Evolutionary conservation across 2,113 vertebrate species (phyloP).

Genomic region (Mesoclemmys tuberculata): DNA sequence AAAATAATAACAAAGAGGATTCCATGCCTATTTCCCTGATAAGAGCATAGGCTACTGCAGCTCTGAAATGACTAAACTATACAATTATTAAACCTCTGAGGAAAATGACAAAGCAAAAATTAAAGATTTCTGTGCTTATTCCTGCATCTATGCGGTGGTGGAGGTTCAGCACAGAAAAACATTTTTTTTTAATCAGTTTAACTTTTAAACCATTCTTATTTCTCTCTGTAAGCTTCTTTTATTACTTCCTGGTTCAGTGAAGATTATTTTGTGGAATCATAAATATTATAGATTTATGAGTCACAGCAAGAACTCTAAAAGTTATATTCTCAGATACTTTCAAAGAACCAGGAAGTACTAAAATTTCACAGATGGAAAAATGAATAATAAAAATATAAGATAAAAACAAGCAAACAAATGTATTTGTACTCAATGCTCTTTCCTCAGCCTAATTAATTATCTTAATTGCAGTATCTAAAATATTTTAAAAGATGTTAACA

Average conservation of each 20-base stretch:
- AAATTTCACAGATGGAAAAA: slow-evolving; percentile 65
- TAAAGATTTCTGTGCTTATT: background rate
- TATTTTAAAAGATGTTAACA: background rate
- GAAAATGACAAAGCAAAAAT: background rate
- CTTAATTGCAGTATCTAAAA: background rate
- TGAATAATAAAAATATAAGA: slow-evolving; percentile 56
- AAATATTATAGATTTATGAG: slow-evolving; percentile 71
- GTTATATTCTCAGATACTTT: slow-evolving; percentile 7
- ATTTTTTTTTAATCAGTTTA: slow-evolving; percentile 28
- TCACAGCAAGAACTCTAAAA: slow-evolving; percentile 57
- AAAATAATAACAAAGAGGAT: background rate
- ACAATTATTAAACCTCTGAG: background rate
- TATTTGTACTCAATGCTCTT: slow-evolving; percentile 9
- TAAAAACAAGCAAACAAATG: slow-evolving; percentile 33
- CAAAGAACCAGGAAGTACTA: slow-evolving; percentile 62
- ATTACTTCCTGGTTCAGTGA: slow-evolving; percentile 43
- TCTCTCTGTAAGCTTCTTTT: background rate
- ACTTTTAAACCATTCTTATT: slow-evolving; percentile 9
- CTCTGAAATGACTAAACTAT: background rate
- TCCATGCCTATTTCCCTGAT: background rate
- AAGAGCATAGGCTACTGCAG: background rate
- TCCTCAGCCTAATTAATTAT: background rate
- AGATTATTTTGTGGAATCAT: slow-evolving; percentile 19
- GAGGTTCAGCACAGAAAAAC: background rate
- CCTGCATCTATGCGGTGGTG: background rate